These are phyloP conservation scores for Dryoscopus gambensis DNA, from an alignment of 2,113 vertebrate genomes.

Conservation along the genomic window DNA sequence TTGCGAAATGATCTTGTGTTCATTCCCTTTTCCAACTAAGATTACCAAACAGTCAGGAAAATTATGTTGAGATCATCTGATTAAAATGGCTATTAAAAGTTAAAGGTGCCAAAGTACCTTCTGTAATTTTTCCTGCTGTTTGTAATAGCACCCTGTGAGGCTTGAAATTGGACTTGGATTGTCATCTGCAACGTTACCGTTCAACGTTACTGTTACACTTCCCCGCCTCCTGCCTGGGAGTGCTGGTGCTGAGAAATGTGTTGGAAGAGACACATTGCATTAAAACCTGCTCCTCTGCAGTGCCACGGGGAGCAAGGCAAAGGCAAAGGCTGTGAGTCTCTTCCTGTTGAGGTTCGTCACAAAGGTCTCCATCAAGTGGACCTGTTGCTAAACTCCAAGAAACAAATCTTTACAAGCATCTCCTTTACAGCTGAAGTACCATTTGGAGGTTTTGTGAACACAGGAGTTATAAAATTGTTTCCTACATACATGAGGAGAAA, in stretches of 20 bases:
- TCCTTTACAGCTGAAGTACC: background rate
- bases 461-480: background rate
- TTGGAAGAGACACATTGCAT: background rate
- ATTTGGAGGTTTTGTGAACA: background rate
- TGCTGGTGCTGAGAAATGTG: background rate
- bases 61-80: constrained; percentile 45
- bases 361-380: background rate
- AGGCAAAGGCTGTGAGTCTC: background rate
- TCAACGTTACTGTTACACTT: background rate
- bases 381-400: background rate
- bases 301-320: background rate
- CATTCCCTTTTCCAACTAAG: background rate
- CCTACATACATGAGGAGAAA: background rate
- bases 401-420: background rate
- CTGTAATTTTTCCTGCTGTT: constrained; percentile 47
- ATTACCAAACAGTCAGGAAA: constrained; percentile 46
- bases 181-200: background rate
- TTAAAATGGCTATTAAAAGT: constrained; percentile 52
- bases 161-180: constrained; percentile 61
- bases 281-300: background rate
- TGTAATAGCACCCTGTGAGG: constrained; percentile 53
- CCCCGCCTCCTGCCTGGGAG: background rate
- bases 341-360: background rate
- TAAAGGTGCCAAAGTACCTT: constrained; percentile 30
- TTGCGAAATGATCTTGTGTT: constrained; percentile 6